Base-by-base conservation (phyloP, 2,888 invertebrate species). In the Cantharis rustica region DNA sequence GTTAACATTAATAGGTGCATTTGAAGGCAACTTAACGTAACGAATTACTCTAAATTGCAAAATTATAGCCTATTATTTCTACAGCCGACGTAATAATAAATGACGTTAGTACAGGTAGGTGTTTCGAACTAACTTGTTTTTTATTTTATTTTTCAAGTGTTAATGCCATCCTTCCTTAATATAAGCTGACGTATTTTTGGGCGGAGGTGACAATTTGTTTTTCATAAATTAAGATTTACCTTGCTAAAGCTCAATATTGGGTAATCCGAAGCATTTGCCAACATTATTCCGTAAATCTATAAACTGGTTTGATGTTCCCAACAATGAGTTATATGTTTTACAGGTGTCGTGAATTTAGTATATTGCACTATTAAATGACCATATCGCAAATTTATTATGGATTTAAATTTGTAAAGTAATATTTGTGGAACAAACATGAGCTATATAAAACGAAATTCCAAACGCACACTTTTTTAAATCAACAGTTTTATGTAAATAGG, bases 31-130 rank as follows among this genome's bases (percentile, higher is more conserved):
- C 17, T 69, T 70, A 75, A 75, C 75, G 75, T 77, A 75, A 77
- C 77, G 75, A 77, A 77, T 77, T 77, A 75, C 72, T 75, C 75
- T 73, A 77, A 77, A 77, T 77, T 77, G 77, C 77, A 72, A 77
- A 77, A 77, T 77, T 77, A 75, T 72, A 77, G 74, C 72, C 75
- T 77, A 72, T 77, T 77, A 77, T 71, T 75, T 77, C 77, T 62
- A 69, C 72, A 69, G 72, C 77, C 75, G 77, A 77, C 77, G 75
- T 77, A 63, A 75, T 77, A 77, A 77, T 72, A 75, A 77, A 77
- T 77, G 75, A 77, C 72, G 31, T 61, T 68, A 61, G 71, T 71
- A 74, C 75, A 77, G 75, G 77, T 74, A 69, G 70, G 69, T 74
- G 75, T 64, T 75, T 66, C 69, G 71, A 66, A 69, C 72, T 72